Evolutionary conservation across 2,888 invertebrate species (phyloP), one percentile per base, ranked within the genome.

Genomic region (Cataglyphis cursor): DNA sequence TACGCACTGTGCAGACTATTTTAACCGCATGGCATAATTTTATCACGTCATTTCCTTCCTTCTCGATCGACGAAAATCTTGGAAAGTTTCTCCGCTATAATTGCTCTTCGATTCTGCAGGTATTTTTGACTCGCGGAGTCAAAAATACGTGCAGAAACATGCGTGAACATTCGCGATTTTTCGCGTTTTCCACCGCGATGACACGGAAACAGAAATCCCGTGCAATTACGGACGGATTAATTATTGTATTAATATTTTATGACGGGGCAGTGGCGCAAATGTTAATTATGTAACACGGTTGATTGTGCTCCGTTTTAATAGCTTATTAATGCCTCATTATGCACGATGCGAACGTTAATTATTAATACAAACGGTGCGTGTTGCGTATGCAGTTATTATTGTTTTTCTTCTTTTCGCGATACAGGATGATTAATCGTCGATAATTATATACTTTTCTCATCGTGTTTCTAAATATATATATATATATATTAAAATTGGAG

Each of bases 211-310:
- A 70, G 70, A 80, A 61, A 80, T 80, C 59, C 72, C 24, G 31
- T 21, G 78, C 72, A 72, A 72, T 80, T 80, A 80, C 44, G 44
- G 44, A 80, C 76, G 48, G 76, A 81, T 81, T 81, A 81, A 81
- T 81, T 81, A 81, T 70, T 61, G 54, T 75, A 74, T 62, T 81
- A 81, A 81, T 81, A 81, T 81, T 81, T 62, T 51, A 80, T 80
- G 72, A 72, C 31, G 44, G 28, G 9, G 72, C 59, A 80, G 57
- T 59, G 78, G 65, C 57, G 59, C 48, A 54, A 48, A 31, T 64
- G 68, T 74, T 70, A 68, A 87, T 68, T 75, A 75, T 80, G 70
- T 76, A 81, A 86, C 73, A 87, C 68, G 85, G 66, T 74, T 87
- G 85, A 85, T 85, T 85, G 82, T 82, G 48, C 54, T 44, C 44